Conservation (phyloP, 2,888 invertebrate genomes). For the Watsonalla binaria region DNA sequence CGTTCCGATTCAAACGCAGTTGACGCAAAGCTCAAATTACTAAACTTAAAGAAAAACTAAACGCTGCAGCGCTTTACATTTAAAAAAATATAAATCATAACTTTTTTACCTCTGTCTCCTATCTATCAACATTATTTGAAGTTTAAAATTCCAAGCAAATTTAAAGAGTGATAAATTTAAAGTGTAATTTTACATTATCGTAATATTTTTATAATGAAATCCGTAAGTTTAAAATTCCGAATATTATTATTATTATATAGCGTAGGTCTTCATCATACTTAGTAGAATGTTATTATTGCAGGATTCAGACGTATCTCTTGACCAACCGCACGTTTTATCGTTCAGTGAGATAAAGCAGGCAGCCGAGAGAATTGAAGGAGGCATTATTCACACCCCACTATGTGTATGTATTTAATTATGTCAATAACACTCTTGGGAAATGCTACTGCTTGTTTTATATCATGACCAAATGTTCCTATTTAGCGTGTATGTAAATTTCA, state of each 20-base stretch:
- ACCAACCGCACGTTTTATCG: constrained; percentile 39
- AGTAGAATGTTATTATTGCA: constrained; percentile 13
- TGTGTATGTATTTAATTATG: constrained; percentile 46
- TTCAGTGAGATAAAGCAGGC: constrained; percentile 64
- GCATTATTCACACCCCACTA: constrained; percentile 67
- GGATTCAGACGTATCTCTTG: constrained; percentile 6
- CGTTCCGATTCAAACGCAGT: too few species aligned
- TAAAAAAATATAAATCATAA: too few species aligned
- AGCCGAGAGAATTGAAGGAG: constrained; percentile 57
- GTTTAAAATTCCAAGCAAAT: neutral
- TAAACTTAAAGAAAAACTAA: too few species aligned
- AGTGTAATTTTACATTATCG: neutral
- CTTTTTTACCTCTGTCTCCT: neutral
- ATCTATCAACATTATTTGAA: neutral
- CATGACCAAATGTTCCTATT: neutral
- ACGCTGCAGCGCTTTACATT: too few species aligned
- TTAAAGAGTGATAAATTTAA: neutral
- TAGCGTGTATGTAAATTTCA: constrained; percentile 26
- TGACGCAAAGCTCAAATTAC: too few species aligned
- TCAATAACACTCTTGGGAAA: neutral
- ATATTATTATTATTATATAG: neutral
- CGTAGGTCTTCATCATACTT: neutral
- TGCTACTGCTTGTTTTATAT: neutral
- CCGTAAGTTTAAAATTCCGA: neutral
- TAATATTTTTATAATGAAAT: neutral